Evolutionary conservation across 2,113 vertebrate genomes (phyloP).

Genomic region (Pelobates fuscus): DNA sequence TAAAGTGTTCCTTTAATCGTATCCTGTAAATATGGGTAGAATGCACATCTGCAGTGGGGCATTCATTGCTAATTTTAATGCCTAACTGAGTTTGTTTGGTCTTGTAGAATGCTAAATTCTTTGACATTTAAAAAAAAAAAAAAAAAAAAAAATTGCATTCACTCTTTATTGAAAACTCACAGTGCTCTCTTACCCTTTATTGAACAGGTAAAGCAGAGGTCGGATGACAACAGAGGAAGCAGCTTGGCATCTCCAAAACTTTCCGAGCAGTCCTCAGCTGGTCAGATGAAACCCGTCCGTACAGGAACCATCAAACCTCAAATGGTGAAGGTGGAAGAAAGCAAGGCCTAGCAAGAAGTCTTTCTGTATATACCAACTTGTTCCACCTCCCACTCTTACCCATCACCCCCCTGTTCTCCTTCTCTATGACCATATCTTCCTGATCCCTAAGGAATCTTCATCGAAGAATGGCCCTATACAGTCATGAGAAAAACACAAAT

Average conservation of each 20-base stretch:
- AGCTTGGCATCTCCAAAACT: constrained; percentile 79
- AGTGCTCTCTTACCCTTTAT: constrained; percentile 42
- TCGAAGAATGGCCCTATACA: constrained; percentile 10
- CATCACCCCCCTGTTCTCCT: constrained; percentile 10
- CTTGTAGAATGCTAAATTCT: no score
- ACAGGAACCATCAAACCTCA: constrained; percentile 92
- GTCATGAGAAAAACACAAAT: constrained; percentile 43
- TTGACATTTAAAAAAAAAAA: no score
- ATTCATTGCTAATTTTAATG: no score
- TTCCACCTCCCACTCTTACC: not conserved
- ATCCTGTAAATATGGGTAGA: no score
- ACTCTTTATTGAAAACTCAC: no score
- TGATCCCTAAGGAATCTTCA: constrained; percentile 26
- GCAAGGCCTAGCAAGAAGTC: constrained; percentile 75
- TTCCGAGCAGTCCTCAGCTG: constrained; percentile 75
- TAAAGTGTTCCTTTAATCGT: no score
- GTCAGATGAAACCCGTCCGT: constrained; percentile 81
- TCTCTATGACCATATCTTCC: not conserved
- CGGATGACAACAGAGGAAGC: constrained; percentile 82
- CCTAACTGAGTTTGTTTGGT: no score
- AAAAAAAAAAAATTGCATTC: no score
- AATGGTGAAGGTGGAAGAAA: constrained; percentile 87
- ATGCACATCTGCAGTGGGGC: no score
- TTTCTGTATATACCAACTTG: constrained; percentile 20
- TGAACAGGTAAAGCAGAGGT: constrained; percentile 82